phyloP scores from a whole-genome alignment of 2,113 vertebrate genomes.

The Balaenoptera acutorostrata region DNA sequence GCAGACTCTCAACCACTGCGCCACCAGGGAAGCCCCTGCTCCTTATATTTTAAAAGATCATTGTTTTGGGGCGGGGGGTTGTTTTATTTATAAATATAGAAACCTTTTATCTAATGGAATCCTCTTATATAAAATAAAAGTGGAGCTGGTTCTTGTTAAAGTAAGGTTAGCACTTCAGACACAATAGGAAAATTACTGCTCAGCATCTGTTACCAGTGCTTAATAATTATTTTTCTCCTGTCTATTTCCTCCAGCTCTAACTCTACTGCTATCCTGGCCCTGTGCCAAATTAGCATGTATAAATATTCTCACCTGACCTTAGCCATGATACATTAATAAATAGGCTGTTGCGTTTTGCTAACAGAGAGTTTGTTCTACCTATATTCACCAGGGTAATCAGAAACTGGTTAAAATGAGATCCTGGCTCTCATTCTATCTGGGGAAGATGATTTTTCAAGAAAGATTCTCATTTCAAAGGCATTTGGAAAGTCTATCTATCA shows the following conservation, averaged over 20 bases:
- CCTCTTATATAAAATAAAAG: background rate
- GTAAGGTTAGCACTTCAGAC: background rate
- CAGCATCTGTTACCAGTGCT: background rate
- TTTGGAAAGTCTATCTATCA: background rate
- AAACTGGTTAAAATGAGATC: conserved; percentile 1
- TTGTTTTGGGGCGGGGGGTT: background rate
- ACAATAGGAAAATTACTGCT: background rate
- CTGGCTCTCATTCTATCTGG: background rate
- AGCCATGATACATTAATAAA: background rate
- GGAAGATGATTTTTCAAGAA: conserved; percentile 4
- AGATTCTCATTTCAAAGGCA: background rate
- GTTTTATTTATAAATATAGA: background rate
- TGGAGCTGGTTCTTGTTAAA: background rate
- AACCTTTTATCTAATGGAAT: background rate
- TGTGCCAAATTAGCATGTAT: background rate
- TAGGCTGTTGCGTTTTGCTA: background rate
- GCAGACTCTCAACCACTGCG: too few relatives aligned
- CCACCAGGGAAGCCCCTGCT: background rate
- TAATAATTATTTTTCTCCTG: background rate
- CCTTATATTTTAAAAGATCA: background rate
- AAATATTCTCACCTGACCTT: background rate
- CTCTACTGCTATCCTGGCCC: background rate
- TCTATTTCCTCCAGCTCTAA: background rate
- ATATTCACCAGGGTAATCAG: background rate
- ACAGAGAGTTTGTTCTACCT: background rate